Base-by-base conservation (phyloP, 2,888 invertebrate species). In the Macrosiphum euphorbiae region DNA sequence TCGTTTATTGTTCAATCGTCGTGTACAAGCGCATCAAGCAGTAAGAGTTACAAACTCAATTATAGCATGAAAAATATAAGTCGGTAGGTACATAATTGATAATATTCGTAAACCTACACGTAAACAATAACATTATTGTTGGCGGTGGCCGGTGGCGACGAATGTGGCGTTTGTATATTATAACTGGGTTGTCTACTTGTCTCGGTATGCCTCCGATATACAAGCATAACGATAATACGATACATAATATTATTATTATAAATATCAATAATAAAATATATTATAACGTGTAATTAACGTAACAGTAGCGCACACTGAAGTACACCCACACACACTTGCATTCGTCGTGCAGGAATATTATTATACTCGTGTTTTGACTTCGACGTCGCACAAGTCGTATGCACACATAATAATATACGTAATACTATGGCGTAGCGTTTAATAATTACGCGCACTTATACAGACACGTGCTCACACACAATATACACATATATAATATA, bases 301-400 rank as follows among this genome's bases (percentile, higher is more conserved):
- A 78, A 78, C 78, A 78, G 78, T 78, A 78, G 78, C 78, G 78
- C 78, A 24, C n/a, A 7, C 20, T 35, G 35, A 35, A 20, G 78
- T 35, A 20, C 78, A 35, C 35, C 35, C 78, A 67, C 61, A n/a
- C 28, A 11, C n/a, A 3, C 35, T 20, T 20, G 78, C n/a, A n/a
- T 47, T 50, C 16, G 50, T 50, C n/a, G 87, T 24, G 26, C 90
- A 24, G 24, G 50, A 78, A 24, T 52, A 67, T 24, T 52, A 67
- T 24, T 24, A 26, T 26, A 35, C 55, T 44, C 55, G 85, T 91
- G 85, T 91, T 91, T 91, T 58, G 85, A 91, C 85, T 52, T 78
- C 35, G 78, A 35, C 78, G 35, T 35, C 20, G 61, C 89, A 50
- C 50, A 20, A 88, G 47, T 28, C 47, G 47, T 41, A 78, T 78